Evolutionary conservation across 2,888 invertebrate species (phyloP).

Genomic region (Acronicta psi): DNA sequence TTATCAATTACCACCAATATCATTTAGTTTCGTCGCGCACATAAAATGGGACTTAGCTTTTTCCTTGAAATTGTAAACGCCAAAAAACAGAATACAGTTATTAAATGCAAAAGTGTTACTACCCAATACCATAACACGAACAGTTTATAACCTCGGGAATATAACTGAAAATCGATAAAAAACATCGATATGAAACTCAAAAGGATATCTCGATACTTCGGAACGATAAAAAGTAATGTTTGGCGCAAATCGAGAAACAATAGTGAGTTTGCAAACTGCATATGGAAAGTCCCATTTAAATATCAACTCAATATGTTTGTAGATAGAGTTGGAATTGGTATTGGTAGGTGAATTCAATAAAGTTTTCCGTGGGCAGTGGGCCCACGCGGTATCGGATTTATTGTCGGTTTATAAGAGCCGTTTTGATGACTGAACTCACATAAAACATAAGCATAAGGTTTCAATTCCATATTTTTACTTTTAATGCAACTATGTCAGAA

Average conservation of each 20-base stretch:
- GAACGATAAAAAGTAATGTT: constrained; percentile 80
- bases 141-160: constrained; percentile 57
- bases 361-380: constrained; percentile 56
- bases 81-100: constrained; percentile 21
- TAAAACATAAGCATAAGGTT: constrained; percentile 37
- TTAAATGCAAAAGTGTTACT: constrained; percentile 33
- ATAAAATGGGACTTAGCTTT: constrained; percentile 6
- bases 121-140: constrained; percentile 45
- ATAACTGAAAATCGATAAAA: constrained; percentile 67
- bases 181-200: constrained; percentile 64
- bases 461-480: constrained; percentile 1
- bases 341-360: constrained; percentile 43
- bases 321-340: constrained; percentile 18
- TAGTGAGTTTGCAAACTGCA: constrained; percentile 68
- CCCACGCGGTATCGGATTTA: constrained; percentile 63
- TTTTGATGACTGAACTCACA: constrained; percentile 52
- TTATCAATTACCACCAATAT: neutral
- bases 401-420: constrained; percentile 57
- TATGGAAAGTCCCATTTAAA: constrained; percentile 7
- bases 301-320: constrained; percentile 2
- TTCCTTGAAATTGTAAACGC: constrained; percentile 20
- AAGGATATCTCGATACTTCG: constrained; percentile 73
- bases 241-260: constrained; percentile 78
- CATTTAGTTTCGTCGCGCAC: neutral
- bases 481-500: constrained; percentile 15